Base-by-base conservation (phyloP, 2,113 vertebrate genomes). In the Xenotilapia flavipinnis region DNA sequence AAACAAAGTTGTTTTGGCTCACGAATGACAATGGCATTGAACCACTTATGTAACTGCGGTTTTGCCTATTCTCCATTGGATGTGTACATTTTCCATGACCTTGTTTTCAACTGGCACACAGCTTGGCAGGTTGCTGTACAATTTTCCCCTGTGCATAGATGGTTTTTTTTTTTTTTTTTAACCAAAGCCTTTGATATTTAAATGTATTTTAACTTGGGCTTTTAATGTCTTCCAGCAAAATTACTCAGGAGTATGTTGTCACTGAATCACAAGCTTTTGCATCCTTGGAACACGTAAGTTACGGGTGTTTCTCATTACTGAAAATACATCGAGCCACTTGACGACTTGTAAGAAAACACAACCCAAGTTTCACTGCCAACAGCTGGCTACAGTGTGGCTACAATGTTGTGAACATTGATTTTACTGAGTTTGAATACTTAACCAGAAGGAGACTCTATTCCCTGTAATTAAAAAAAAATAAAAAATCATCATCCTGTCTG, bases 31-130 rank as follows among this genome's bases (percentile, higher is more conserved):
- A 89, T 90, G 51, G 70, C 11, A 17, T 68, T 82, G 62, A 60
- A 77, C 83, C 58, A 14, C 36, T 91, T 82, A 87, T 86, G 85
- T 80, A 93, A 89, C 79, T 38, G 87, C 70, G 56, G 82, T 89
- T 92, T 89, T 85, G 79, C 81, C 55, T 87, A 86, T 87, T 82
- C 79, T 86, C 80, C 84, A 9, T 62, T 90, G 82, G 77, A 38
- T 60, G 60, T 90, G 86, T 79, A 90, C 85, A 85, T 88, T 93
- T 94, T 94, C 90, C 94, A 95, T 94, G 87, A 91, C 80, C 88
- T 88, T 83, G 36, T 87, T 91, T 90, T 87, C 31, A 83, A 53
- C 77, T 91, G 85, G 89, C 91, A 84, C 45, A 21, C 45, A 47
- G 82, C 77, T 79, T 91, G 89, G 83, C 82, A 90, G 86, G 90